Conservation (phyloP, 2,888 invertebrate genomes). For the Sericinus montela region DNA sequence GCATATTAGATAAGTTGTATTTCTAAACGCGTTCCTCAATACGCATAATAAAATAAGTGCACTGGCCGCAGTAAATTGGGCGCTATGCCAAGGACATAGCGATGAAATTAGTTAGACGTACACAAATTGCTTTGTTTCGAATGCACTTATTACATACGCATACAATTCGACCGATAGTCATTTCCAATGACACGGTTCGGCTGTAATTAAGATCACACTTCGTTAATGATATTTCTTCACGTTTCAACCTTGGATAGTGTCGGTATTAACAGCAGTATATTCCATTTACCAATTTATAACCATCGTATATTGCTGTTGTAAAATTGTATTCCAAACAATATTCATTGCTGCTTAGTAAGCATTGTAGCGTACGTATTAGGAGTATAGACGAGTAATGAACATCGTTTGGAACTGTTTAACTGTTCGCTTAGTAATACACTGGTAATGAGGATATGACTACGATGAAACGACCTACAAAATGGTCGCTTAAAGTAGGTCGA, state of each 20-base stretch:
- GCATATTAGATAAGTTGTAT: slow-evolving; percentile 15
- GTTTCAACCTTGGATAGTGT: slow-evolving; percentile 33
- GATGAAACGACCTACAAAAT: slow-evolving; percentile 63
- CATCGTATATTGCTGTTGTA: background rate
- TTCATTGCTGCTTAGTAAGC: slow-evolving; percentile 6
- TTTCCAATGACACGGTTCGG: slow-evolving; percentile 21
- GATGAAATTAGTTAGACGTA: background rate
- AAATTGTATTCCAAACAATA: background rate
- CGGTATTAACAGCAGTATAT: slow-evolving; percentile 28
- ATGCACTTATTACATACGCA: slow-evolving; percentile 14
- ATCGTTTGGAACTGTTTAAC: background rate
- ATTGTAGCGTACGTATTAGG: background rate
- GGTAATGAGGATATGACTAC: slow-evolving; percentile 53
- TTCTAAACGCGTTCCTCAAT: slow-evolving; percentile 12
- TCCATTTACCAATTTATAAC: slow-evolving; percentile 21
- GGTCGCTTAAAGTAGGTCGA: slow-evolving; percentile 61
- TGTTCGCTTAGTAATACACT: slow-evolving; percentile 24
- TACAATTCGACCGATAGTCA: background rate
- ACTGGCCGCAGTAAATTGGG: slow-evolving; percentile 3
- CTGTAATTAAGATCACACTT: slow-evolving; percentile 44
- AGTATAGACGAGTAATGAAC: slow-evolving; percentile 5
- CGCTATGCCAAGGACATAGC: background rate
- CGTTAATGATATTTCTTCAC: slow-evolving; percentile 43
- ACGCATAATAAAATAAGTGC: background rate
- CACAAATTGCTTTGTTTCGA: slow-evolving; percentile 7